Evolutionary conservation across 2,113 vertebrate genomes (phyloP), one percentile per base, ranked within the genome.

Genomic region (Girardinichthys multiradiatus): DNA sequence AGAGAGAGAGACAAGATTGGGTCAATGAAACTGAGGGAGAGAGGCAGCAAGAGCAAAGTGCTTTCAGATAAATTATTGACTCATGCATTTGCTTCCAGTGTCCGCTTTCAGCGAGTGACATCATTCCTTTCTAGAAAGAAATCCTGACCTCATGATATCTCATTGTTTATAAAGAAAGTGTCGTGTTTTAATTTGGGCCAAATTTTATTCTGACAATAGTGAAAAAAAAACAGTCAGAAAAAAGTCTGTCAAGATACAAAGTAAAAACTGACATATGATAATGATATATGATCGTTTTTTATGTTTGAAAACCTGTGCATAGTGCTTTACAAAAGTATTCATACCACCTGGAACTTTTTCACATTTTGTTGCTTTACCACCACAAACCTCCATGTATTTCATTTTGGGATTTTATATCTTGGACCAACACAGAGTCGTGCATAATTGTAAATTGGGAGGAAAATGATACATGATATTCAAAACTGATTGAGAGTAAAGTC

Each of bases 31-130:
- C 33, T 70, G 51, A 82, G 75, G 61, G 63, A 74, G 72, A 35
- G 65, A 84, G 76, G 67, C 58, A 66, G 74, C 61, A 58, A 60
- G 79, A 89, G 80, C 77, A 89, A 88, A 92, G 91, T 90, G 91
- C 90, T 93, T 90, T 92, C 33, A 86, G 77, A 90, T 93, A 39
- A 93, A 93, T 93, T 87, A 92, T 92, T 92, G 81, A 93, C 80
- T 69, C 11, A 57, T 61, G 64, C 76, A 79, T 87, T 89, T 86
- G 76, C 79, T 81, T 76, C 77, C 45, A 67, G 82, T 74, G 87
- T 90, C 90, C 75, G 89, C 74, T 90, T 88, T 89, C 51, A 75
- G 74, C 58, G 72, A 70, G 85, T 91, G 77, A 93, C 91, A 90
- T 92, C 87, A 90, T 77, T 11, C 0, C 64, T 74, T 70, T 78